A percentile compares a stretch with the other conserved stretches of the same genome.
These are phyloP conservation scores for Hydractinia echinata DNA, from an alignment of 30 jellyfish, hydroid and myxozoan species.

Conservation along the genomic window DNA sequence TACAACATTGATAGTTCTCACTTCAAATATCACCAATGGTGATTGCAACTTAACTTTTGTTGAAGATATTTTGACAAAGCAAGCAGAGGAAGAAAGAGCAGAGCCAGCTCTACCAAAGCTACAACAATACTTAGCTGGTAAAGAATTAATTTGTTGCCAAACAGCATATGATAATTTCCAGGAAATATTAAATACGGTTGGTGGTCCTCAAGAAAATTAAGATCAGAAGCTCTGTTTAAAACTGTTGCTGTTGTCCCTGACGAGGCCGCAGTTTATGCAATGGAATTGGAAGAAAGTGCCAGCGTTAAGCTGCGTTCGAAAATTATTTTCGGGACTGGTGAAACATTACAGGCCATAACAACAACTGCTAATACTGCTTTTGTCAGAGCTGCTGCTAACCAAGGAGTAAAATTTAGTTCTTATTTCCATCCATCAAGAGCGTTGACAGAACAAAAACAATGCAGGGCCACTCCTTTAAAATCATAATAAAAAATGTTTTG, in stretches of 20 bases:
- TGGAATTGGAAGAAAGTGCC: slow-evolving; percentile 54
- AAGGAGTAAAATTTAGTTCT: slow-evolving; percentile 63
- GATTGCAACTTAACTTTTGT: slow-evolving; percentile 36
- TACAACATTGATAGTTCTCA: slow-evolving; percentile 65
- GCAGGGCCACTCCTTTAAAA: slow-evolving; percentile 24
- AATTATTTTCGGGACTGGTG: slow-evolving; percentile 83
- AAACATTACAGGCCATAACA: slow-evolving; percentile 60
- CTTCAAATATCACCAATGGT: slow-evolving; percentile 75
- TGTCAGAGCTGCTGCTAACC: slow-evolving; percentile 80
- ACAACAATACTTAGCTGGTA: slow-evolving; percentile 41
- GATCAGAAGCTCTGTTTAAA: slow-evolving; percentile 49
- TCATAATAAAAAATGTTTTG: not conserved
- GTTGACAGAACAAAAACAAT: slow-evolving; percentile 57
- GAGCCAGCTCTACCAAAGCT: slow-evolving; percentile 60
- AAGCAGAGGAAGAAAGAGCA: slow-evolving; percentile 65
- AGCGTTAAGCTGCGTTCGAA: slow-evolving; percentile 57
- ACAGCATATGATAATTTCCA: slow-evolving; percentile 61
- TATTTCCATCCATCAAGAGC: slow-evolving; percentile 72
- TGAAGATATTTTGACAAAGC: slow-evolving; percentile 51
- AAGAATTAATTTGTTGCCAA: slow-evolving; percentile 53
- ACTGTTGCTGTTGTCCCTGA: slow-evolving; percentile 52
- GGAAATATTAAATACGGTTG: slow-evolving; percentile 53
- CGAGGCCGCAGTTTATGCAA: slow-evolving; percentile 52
- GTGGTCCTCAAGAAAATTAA: slow-evolving; percentile 58
- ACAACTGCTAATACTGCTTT: slow-evolving; percentile 76